Base-by-base conservation (phyloP, 2,888 invertebrate genomes). In the Palloptera scutellata region DNA sequence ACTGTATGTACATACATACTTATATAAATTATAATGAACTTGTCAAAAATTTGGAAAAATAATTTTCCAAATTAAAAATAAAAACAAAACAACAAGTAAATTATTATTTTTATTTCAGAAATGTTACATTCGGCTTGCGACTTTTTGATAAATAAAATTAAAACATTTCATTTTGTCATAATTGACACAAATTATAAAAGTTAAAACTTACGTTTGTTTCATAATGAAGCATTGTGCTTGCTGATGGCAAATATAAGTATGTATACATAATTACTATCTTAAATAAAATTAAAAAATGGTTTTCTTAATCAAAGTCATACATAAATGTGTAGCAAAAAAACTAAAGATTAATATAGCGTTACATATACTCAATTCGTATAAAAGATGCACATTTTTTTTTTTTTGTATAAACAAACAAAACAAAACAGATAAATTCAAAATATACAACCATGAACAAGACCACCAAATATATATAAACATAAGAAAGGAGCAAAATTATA, bases 231-330 rank as follows among this genome's bases (percentile, higher is more conserved):
- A 4, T 3, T 17, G 40, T 15, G 19, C 41, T 30, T 6, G 6
- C 2, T 30, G 30, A 30, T 30, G 30, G 30, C 30, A 30, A 30
- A 30, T n/a, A n/a, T n/a, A 30, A 4, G 6, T 30, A 30, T 6
- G 76, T 73, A 73, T 70, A 58, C 41, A 43, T n/a, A 42, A 63
- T 45, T 10, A 54, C 64, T 69, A 71, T 75, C 19, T 71, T 70
- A 73, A 75, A 72, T 73, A 64, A 70, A 74, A 77, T 70, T 74
- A 73, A 69, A 74, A n/a, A n/a, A n/a, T n/a, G 72, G 68, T 66
- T 73, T 73, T 64, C 74, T 71, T 66, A 69, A 73, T 40, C 17
- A 11, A 41, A 65, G 19, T 19, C 55, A 60, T 61, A 43, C 54
- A 54, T 42, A 63, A 63, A 60, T 58, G 58, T 57, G 52, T 63